phyloP scores from a whole-genome alignment of 1,140 invertebrate species.

The Teleopsis dalmanni region DNA sequence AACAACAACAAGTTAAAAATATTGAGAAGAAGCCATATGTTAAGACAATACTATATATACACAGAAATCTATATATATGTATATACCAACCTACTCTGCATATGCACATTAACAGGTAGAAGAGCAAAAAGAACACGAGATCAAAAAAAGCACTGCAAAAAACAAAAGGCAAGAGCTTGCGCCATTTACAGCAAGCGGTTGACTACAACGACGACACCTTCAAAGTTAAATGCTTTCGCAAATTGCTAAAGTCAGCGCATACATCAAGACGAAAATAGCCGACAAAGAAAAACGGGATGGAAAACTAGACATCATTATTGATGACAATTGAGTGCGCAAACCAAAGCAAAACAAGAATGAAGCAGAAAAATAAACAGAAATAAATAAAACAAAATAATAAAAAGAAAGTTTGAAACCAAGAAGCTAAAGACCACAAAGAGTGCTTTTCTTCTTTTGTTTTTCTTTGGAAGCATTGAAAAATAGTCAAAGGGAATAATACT shows the following conservation, averaged over 20 bases:
- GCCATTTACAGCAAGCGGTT: no score
- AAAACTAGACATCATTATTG: constrained; percentile 44
- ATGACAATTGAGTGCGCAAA: constrained; percentile 41
- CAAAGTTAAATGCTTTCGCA: constrained; percentile 26
- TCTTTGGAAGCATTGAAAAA: no score
- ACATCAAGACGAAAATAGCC: constrained; percentile 36
- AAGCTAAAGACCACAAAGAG: no score
- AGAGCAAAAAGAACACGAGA: neutral
- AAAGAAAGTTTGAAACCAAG: no score
- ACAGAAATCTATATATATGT: neutral
- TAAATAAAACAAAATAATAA: constrained; percentile 2
- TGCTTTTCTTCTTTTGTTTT: no score
- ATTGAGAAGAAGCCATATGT: neutral
- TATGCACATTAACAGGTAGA: neutral
- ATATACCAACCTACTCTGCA: neutral
- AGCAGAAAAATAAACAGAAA: neutral
- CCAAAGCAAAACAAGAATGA: neutral
- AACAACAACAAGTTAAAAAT: neutral
- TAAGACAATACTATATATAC: no score
- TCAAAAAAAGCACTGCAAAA: neutral
- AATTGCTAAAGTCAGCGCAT: constrained; percentile 32
- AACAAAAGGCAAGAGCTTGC: neutral
- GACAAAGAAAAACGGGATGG: constrained; percentile 12
- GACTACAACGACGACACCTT: constrained; percentile 4
- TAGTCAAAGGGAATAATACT: no score